These are phyloP conservation scores for Danio choprae DNA, from an alignment of 2,797 vertebrate species.

Conservation along the genomic window DNA sequence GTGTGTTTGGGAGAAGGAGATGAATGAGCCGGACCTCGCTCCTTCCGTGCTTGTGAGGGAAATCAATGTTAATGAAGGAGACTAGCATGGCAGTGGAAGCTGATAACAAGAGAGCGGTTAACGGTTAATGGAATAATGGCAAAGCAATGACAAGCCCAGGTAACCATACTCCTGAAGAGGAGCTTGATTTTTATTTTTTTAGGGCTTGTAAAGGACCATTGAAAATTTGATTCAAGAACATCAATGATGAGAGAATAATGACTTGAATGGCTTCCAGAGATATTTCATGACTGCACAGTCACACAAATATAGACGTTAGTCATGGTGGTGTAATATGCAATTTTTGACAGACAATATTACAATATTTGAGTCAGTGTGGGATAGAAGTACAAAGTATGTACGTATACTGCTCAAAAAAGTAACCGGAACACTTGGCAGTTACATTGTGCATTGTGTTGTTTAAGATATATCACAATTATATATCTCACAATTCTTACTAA, in stretches of 20 bases:
- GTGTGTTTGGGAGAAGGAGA: conserved; percentile 22
- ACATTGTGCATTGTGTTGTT: too few relatives aligned
- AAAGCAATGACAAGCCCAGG: conserved; percentile 29
- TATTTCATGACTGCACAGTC: background rate
- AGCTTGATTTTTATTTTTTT: conserved; percentile 49
- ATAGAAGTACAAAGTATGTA: too few relatives aligned
- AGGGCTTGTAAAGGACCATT: conserved; percentile 20
- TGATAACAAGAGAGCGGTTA: conserved; percentile 49
- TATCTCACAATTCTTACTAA: too few relatives aligned
- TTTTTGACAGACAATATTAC: too few relatives aligned
- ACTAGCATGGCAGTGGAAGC: conserved; percentile 42
- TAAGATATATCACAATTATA: too few relatives aligned
- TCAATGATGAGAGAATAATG: background rate
- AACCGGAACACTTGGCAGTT: too few relatives aligned
- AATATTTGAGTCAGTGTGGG: too few relatives aligned
- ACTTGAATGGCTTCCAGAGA: conserved; percentile 5
- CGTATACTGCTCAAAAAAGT: too few relatives aligned
- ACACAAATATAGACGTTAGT: background rate
- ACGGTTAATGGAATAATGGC: conserved; percentile 40
- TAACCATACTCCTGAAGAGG: conserved; percentile 32
- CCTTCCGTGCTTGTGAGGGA: conserved; percentile 40
- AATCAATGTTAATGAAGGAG: conserved; percentile 57
- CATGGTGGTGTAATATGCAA: too few relatives aligned
- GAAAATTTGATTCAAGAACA: conserved; percentile 27
- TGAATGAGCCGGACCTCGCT: conserved; percentile 46